These are phyloP conservation scores for Nipponia nippon DNA, from an alignment of 2,113 vertebrate species.

Conservation along the genomic window DNA sequence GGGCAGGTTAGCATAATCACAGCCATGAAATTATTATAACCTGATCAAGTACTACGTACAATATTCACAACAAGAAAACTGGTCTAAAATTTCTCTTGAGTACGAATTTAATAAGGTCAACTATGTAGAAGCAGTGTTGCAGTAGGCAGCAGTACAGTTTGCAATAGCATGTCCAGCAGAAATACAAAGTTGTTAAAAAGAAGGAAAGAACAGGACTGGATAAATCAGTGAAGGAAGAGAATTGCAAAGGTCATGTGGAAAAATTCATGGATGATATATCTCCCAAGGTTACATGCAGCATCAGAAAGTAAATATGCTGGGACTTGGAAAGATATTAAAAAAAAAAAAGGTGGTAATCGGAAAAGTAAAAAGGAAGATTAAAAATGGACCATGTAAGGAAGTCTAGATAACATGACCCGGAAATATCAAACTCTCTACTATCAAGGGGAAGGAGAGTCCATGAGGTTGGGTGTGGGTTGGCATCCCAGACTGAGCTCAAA, in stretches of 20 bases:
- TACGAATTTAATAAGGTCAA: neutral
- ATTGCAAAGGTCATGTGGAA: neutral
- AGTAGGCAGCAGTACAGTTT: neutral
- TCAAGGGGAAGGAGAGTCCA: neutral
- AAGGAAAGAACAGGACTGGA: neutral
- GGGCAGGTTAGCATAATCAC: neutral
- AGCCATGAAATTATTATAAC: neutral
- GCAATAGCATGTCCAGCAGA: neutral
- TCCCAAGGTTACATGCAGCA: neutral
- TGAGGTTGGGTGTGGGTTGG: neutral
- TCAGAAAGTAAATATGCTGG: neutral
- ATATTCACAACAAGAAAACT: neutral
- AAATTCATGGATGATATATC: neutral
- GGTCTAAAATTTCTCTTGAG: neutral
- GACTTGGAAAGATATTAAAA: neutral
- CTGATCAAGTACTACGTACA: neutral
- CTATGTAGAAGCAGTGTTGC: neutral
- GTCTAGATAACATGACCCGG: neutral
- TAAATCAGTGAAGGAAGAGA: neutral
- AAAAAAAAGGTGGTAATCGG: neutral
- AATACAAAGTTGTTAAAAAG: neutral
- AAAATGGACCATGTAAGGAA: neutral
- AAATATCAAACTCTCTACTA: neutral
- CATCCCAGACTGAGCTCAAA: neutral
- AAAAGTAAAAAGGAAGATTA: neutral